Evolutionary conservation across 2,113 vertebrate species (phyloP).

Genomic region (Austrofundulus limnaeus): DNA sequence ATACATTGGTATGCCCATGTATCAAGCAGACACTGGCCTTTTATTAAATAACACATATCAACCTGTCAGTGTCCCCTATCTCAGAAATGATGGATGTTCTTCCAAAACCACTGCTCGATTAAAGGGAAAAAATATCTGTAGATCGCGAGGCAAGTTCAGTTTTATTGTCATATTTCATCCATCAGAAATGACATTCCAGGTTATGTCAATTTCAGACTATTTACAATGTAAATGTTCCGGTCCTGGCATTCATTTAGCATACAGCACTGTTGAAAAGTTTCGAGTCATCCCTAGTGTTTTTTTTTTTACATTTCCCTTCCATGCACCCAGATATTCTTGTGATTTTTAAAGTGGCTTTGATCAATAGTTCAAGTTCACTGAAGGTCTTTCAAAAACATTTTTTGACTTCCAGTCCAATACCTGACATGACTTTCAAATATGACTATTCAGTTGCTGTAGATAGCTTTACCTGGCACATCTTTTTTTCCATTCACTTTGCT

Average conservation of each 20-base stretch:
- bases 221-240: too few relatives aligned
- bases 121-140: constrained; percentile 9
- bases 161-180: constrained; percentile 1
- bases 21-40: constrained; percentile 53
- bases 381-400: too few relatives aligned
- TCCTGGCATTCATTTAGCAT: too few relatives aligned
- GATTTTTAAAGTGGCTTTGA: too few relatives aligned
- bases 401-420: too few relatives aligned
- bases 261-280: too few relatives aligned
- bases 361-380: too few relatives aligned
- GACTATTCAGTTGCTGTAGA: too few relatives aligned
- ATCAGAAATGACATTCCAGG: not conserved
- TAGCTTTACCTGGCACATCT: not conserved
- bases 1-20: constrained; percentile 57
- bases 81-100: constrained; percentile 42
- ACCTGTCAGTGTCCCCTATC: constrained; percentile 24
- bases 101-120: constrained; percentile 6
- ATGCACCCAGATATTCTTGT: too few relatives aligned
- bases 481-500: not conserved
- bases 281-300: too few relatives aligned
- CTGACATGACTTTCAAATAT: too few relatives aligned
- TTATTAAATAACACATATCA: constrained; percentile 60
- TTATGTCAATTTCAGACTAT: not conserved
- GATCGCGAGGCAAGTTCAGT: constrained; percentile 29
- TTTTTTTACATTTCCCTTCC: too few relatives aligned